Percentiles rank a stretch among this genome's conserved stretches.
Evolutionary conservation across 2,888 invertebrate species (phyloP).

Genomic region (Zygogramma bicolorata): DNA sequence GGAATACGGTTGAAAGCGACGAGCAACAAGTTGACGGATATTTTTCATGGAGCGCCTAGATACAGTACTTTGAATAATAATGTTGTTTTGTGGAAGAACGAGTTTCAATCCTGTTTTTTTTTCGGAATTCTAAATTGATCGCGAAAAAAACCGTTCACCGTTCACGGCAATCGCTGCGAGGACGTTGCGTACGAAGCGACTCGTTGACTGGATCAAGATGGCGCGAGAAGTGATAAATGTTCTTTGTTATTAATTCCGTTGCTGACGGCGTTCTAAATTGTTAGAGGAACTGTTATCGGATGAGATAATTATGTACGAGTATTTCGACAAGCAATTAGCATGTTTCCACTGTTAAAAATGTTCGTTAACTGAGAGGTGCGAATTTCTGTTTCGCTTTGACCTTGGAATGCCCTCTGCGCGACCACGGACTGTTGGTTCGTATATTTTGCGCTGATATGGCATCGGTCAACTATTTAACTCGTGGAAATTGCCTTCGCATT

Average conservation of each 20-base stretch:
- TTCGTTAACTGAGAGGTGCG: slow-evolving; percentile 16
- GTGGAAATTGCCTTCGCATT: slow-evolving; percentile 5
- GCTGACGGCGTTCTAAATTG: background rate
- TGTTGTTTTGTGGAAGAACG: slow-evolving; percentile 44
- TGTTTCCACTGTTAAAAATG: slow-evolving; percentile 22
- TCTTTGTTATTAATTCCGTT: background rate
- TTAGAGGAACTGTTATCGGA: slow-evolving; percentile 2
- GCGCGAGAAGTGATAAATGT: slow-evolving; percentile 15
- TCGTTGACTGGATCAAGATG: slow-evolving; percentile 26
- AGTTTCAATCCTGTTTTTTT: slow-evolving; percentile 41
- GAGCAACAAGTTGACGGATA: slow-evolving; percentile 51
- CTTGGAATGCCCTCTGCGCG: slow-evolving; percentile 37
- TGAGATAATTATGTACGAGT: slow-evolving; percentile 8
- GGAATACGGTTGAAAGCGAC: slow-evolving; percentile 41
- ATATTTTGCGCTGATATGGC: slow-evolving; percentile 1
- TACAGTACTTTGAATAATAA: slow-evolving; percentile 45
- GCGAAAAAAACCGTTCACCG: slow-evolving; percentile 30
- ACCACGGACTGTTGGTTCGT: background rate
- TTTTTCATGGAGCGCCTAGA: slow-evolving; percentile 45
- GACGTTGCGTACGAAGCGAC: slow-evolving; percentile 22
- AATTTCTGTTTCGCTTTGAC: slow-evolving; percentile 33
- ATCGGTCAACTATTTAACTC: slow-evolving; percentile 10
- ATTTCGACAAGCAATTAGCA: slow-evolving; percentile 34
- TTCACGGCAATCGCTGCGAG: slow-evolving; percentile 29
- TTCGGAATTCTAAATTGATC: slow-evolving; percentile 32